Evolutionary conservation across 2,797 vertebrate genomes (phyloP), one percentile per base, ranked within the genome.

Genomic region (Enteromius paludinosus): DNA sequence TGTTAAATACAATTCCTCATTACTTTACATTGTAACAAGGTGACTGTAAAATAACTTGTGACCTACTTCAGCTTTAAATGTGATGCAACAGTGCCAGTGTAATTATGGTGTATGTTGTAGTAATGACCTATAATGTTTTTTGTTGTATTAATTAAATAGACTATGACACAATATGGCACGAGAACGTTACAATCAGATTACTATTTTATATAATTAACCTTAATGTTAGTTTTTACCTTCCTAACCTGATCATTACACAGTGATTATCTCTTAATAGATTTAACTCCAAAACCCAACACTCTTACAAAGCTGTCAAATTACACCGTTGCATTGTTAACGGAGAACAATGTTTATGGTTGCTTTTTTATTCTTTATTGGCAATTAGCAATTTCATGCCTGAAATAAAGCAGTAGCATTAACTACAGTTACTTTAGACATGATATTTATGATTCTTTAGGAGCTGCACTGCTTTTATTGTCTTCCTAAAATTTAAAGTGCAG

Each of bases 341-440:
- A 10, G 35, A 33, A n/a, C 41, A 30, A 23, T 17, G 11, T 74
- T 72, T n/a, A 25, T 35, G 5, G 43, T 64, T 64, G 49, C 59
- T 59, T 84, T 52, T 84, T 83, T 18, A 52, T 77, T 25, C 35
- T 17, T 12, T 7, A 62, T 62, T 35, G 47, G 49, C 64, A 77
- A 15, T 23, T 82, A 89, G 87, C 87, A 92, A 92, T 94, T 93
- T 94, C 91, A 93, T 89, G 91, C 88, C 90, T 92, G 90, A 54
- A 72, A 75, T 83, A 20, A 88, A 78, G 83, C 56, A 84, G 81
- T 78, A 62, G 12, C 9, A 79, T 85, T 90, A 78, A 76, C 71
- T 80, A 38, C 20, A 49, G 0, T n/a, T 74, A 79, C 84, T 83
- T 84, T 82, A 79, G 74, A 80, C 30, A 4, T 17, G 9, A 2